Base-by-base conservation (phyloP, 2,888 invertebrate genomes). In the Dynastes maya region DNA sequence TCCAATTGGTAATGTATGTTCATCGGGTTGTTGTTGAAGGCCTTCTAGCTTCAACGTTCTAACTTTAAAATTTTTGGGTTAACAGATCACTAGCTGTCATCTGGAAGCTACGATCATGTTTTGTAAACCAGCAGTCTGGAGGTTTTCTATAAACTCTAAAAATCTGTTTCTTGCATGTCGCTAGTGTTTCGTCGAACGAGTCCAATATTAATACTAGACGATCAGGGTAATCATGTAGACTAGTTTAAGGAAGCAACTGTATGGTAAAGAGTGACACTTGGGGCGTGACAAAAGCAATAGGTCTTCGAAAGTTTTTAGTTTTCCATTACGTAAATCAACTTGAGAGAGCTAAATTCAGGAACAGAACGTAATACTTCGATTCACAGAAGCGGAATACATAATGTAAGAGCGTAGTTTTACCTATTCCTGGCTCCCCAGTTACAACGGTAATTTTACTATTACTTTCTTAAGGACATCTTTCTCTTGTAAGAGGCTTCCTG, bases 391-490 rank as follows among this genome's bases (percentile, higher is more conserved):
- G 37, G 0, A 65, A 16, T 45, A 65, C 4, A 2, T 1, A 5
- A 22, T 45, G 65, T n/a, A 65, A 40, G 16, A 65, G 16, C 5
- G 65, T 8, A 8, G 65, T 16, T 40, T 65, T 65, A 13, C 65
- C 65, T n/a, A 65, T 65, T n/a, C 65, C 65, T n/a, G 65, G 6
- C 16, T 65, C 45, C n/a, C 65, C 65, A n/a, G 27, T 45, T 22
- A 65, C 9, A 6, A 45, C 45, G 16, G 40, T 40, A 16, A 65
- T 65, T 9, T 22, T 16, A 22, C 8, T 6, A 1, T n/a, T 16
- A 9, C 13, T 65, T 6, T 45, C 16, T 5, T 45, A 2, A 65
- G 40, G 3, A 65, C 6, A 65, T 40, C n/a, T 16, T 45, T 22
- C 4, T 65, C 65, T 22, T 13, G 1, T n/a, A 65, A 40, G 13